Evolutionary conservation across 2,888 invertebrate species (phyloP), one percentile per base, ranked within the genome.

Genomic region (Ormia ochracea): DNA sequence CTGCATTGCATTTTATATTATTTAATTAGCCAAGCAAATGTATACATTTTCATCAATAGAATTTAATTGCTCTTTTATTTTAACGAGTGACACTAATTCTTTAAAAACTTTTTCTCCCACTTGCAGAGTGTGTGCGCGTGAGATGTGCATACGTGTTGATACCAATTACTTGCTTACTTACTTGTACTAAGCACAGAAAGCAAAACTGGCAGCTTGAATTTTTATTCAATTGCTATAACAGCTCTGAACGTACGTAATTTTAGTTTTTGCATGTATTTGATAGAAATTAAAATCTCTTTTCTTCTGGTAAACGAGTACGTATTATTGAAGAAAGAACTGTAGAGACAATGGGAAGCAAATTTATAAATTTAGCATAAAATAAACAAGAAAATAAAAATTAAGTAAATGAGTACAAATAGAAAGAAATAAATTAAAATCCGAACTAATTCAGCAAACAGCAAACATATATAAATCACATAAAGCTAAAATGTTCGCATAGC

Each of bases 391-490:
- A 38, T 58, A 45, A 65, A 65, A 75, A 61, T 48, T 5, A 65
- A 72, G 63, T 45, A 38, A 61, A 52, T 72, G 68, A 72, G 56
- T 48, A 66, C 48, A 68, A 54, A 36, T 61, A 38, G 48, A 50
- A 63, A 72, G 36, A 17, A 65, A 56, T 3, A 74, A n/a, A 58
- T 38, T 69, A 9, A 63, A 63, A 48, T 70, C 63, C 63, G 31
- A 76, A 76, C 66, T 58, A 80, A 80, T 80, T 76, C 76, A 76
- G 75, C 80, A 76, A 63, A 61, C 31, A n/a, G n/a, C n/a, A n/a
- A n/a, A n/a, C n/a, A n/a, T n/a, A 66, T 50, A 66, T n/a, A 63
- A 54, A 75, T 33, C 66, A 76, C 50, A 76, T 54, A 72, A 68
- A 69, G 54, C 36, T 41, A 63, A 69, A 68, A 50, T 76, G 63